phyloP scores from a whole-genome alignment of 2,797 vertebrate species.

The Sternarchorhynchus goeldii region DNA sequence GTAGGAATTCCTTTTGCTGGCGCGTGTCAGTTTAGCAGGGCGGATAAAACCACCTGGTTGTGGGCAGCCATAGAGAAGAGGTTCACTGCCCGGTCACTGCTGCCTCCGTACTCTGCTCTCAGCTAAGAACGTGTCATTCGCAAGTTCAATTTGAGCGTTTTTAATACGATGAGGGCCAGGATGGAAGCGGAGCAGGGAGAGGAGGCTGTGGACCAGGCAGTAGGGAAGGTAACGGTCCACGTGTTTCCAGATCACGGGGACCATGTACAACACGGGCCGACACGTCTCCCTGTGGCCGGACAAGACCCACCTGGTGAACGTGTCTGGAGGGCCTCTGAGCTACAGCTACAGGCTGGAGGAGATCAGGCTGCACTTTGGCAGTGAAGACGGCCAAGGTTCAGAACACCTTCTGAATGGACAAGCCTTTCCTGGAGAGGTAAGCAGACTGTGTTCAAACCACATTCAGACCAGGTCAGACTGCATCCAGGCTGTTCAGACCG shows the following conservation, averaged over 20 bases:
- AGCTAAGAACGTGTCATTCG: no score
- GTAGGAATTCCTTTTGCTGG: not conserved
- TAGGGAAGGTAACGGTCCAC: not conserved
- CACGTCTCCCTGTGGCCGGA: constrained; percentile 90
- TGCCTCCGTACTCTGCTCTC: not conserved
- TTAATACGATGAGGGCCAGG: not conserved
- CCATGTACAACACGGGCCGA: constrained; percentile 96
- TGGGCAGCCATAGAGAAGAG: not conserved
- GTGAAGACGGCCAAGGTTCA: constrained; percentile 89
- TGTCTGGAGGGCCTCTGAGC: constrained; percentile 91
- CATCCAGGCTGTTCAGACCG: not conserved
- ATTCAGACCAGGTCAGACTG: no score
- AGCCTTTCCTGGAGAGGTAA: constrained; percentile 94
- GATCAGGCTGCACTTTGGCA: constrained; percentile 91
- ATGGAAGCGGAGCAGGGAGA: not conserved
- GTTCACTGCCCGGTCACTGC: not conserved
- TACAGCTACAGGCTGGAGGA: constrained; percentile 94
- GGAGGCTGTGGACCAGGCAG: not conserved
- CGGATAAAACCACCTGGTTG: constrained; percentile 1
- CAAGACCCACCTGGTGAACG: constrained; percentile 92
- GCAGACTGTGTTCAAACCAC: constrained; percentile 32
- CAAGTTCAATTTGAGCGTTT: no score
- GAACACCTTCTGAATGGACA: constrained; percentile 95
- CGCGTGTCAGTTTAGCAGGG: not conserved
- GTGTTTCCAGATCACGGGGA: constrained; percentile 83